phyloP scores from a whole-genome alignment of 2,797 vertebrate genomes.

The Molossus alvarezi region DNA sequence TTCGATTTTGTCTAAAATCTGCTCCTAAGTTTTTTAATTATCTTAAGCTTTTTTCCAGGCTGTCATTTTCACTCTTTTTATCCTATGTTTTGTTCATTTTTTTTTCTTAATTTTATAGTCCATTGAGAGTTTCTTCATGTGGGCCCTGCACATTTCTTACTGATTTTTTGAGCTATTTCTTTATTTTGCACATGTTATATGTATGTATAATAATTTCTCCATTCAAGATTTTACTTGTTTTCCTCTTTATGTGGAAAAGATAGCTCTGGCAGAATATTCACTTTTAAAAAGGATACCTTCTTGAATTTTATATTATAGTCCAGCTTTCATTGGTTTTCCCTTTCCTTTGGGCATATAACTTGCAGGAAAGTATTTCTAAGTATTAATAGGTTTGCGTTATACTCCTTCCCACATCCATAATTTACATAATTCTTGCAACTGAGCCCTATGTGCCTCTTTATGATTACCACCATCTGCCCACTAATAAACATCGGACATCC shows the following conservation, averaged over 20 bases:
- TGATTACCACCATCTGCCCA: not conserved
- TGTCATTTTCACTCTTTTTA: not conserved
- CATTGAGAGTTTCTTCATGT: not conserved
- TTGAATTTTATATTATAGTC: not conserved
- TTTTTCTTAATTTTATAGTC: not conserved
- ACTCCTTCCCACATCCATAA: not conserved
- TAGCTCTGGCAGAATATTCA: not conserved
- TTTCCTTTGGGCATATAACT: not conserved
- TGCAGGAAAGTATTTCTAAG: not conserved
- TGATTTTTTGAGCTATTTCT: not conserved
- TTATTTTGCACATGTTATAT: not conserved
- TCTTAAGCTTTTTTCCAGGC: not conserved
- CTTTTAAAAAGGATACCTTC: slow-evolving; percentile 5
- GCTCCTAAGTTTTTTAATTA: not conserved
- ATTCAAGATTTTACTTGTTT: not conserved
- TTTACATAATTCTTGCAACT: not conserved
- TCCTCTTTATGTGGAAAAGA: not conserved
- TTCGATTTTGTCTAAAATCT: not conserved
- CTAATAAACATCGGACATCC: not conserved
- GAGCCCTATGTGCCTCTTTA: not conserved
- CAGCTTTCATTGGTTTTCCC: not conserved
- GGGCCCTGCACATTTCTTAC: not conserved
- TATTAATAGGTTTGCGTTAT: slow-evolving; percentile 31
- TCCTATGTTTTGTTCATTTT: not conserved
- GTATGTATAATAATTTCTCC: not conserved